phyloP scores from a whole-genome alignment of 2,113 vertebrate species.

The Pelecanoides urinatrix region DNA sequence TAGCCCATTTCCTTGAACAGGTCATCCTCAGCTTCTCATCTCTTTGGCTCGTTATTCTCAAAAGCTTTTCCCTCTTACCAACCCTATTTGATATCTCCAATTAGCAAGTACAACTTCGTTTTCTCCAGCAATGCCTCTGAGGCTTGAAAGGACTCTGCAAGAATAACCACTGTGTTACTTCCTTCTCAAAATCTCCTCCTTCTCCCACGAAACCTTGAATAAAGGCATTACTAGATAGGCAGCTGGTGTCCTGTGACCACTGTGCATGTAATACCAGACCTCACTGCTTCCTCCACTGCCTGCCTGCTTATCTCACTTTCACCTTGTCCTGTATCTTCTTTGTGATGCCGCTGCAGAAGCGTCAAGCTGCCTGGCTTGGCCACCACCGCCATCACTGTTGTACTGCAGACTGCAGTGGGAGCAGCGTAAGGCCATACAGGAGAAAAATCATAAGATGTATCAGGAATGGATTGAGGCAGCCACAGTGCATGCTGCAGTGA shows the following conservation, averaged over 20 bases:
- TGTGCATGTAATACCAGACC: not conserved
- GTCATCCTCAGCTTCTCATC: not conserved
- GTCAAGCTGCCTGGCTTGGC: not conserved
- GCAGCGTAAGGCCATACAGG: not conserved
- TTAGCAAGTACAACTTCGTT: not conserved
- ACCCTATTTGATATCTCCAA: not conserved
- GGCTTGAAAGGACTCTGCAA: not conserved
- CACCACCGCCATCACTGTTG: not conserved
- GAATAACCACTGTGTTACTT: not conserved
- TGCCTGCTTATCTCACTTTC: not conserved
- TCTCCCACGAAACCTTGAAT: not conserved
- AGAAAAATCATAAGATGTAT: not conserved
- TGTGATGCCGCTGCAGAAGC: not conserved
- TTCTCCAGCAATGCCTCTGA: not conserved
- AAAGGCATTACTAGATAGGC: not conserved
- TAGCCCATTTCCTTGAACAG: not conserved
- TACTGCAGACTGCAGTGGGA: not conserved
- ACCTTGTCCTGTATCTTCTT: not conserved
- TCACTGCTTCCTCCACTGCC: not conserved
- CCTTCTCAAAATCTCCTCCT: not conserved
- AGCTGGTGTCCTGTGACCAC: not conserved
- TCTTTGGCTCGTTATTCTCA: not conserved
- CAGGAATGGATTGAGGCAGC: not conserved
- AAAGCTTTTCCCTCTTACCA: not conserved
- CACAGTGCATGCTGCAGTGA: rapidly evolving